Conservation (phyloP, 2,113 vertebrate genomes). For the Protomyctophum bolini region DNA sequence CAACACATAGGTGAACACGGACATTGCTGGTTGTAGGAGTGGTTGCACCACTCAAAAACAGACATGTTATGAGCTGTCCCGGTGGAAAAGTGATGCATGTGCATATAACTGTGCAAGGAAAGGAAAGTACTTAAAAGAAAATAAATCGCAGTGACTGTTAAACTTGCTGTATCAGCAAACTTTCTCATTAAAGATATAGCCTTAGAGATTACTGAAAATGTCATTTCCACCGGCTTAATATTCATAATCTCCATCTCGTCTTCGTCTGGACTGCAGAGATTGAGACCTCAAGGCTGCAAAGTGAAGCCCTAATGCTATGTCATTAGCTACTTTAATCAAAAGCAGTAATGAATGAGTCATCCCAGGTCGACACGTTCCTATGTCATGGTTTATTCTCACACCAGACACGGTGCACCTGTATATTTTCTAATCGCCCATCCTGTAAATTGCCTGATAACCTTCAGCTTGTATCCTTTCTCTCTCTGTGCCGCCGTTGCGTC, state of each 20-base stretch:
- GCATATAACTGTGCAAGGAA: no score
- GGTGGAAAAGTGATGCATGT: no score
- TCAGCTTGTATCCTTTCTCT: not conserved
- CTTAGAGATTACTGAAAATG: conserved; percentile 22
- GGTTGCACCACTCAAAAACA: no score
- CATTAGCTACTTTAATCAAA: conserved; percentile 58
- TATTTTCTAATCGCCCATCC: conserved; percentile 18
- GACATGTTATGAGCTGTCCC: no score
- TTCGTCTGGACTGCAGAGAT: conserved; percentile 13
- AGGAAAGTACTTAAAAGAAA: no score
- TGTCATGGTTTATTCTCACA: conserved; percentile 41
- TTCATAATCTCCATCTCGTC: conserved; percentile 42
- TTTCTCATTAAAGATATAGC: conserved; percentile 50
- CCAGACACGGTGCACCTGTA: conserved; percentile 7
- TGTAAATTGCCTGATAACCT: conserved; percentile 21
- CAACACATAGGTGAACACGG: no score
- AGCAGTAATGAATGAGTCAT: conserved; percentile 42
- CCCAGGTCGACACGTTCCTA: conserved; percentile 37
- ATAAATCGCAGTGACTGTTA: not conserved
- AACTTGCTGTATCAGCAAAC: not conserved
- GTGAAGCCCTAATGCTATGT: conserved; percentile 22
- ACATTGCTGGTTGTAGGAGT: no score
- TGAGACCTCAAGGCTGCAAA: conserved; percentile 29
- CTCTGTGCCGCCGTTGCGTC: not conserved
- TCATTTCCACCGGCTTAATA: conserved; percentile 24